Base-by-base conservation (phyloP, 2,797 vertebrate species). In the Zenarchopterus dispar region DNA sequence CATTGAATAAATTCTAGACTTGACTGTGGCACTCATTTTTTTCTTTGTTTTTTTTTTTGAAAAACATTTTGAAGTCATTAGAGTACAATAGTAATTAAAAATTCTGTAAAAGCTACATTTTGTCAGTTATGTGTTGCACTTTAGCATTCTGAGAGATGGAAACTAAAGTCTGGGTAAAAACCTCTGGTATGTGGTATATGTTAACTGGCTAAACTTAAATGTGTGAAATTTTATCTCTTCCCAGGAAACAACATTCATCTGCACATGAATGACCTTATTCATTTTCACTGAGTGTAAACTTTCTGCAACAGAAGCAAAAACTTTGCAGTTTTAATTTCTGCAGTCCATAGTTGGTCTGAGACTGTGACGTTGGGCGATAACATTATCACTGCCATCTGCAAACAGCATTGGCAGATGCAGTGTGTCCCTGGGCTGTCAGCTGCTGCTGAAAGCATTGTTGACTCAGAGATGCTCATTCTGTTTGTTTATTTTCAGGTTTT, bases 371-470 rank as follows among this genome's bases (percentile, higher is more conserved):
- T 67, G 70, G 79, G 66, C 62, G 81, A 78, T 76, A 81, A 73
- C 62, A 42, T 68, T 79, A 85, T 80, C 82, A 7, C n/a, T 13
- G 31, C 71, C 75, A 77, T 86, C 81, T 72, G 81, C 79, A 75
- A 81, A 75, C 76, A 60, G 5, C 60, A 57, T 15, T 66, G 59
- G 69, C 78, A 82, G 69, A 75, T 48, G 59, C 70, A 66, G 63
- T 33, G 2, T 62, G 73, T 78, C 81, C 74, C 77, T 53, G 51
- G 74, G 82, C 86, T 76, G 79, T 82, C 77, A 74, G 61, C 80
- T 65, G 57, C 76, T 70, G 74, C 83, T 67, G 75, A 77, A 77
- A 84, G 78, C 71, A 48, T 56, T 75, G 77, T 89, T 82, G 78
- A 84, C 82, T 84, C 79, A 68, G 59, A 77, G 64, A 72, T 69